Percentiles rank a stretch among this genome's conserved stretches.
Evolutionary conservation across 2,888 invertebrate species (phyloP).

Genomic region (Drosophila anceps): DNA sequence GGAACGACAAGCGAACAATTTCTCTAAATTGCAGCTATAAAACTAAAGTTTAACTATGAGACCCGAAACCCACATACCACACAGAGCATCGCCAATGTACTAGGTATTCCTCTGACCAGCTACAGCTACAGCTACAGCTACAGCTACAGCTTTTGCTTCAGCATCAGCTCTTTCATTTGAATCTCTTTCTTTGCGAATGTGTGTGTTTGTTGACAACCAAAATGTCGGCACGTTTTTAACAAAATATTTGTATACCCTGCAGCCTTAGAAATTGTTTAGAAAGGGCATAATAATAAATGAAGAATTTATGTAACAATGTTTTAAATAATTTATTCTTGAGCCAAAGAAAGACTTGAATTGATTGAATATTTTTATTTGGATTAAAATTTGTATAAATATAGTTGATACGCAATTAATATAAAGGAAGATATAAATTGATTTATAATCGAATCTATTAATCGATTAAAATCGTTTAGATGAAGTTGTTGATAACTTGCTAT

Average conservation of each 20-base stretch:
- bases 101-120: constrained; percentile 44
- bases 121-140: constrained; percentile 20
- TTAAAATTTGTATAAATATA: too few relatives aligned
- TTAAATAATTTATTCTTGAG: neutral
- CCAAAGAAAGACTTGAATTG: neutral
- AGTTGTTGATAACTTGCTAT: too few relatives aligned
- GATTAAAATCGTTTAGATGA: too few relatives aligned
- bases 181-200: constrained; percentile 31
- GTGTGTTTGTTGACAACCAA: constrained; percentile 70
- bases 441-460: too few relatives aligned
- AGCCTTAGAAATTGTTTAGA: neutral
- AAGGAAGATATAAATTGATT: rapidly evolving
- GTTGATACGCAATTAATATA: too few relatives aligned
- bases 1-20: constrained; percentile 57
- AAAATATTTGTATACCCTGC: constrained; percentile 42
- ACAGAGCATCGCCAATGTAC: constrained; percentile 25
- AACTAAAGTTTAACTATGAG: constrained; percentile 78
- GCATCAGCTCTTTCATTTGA: constrained; percentile 24
- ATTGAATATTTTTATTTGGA: neutral
- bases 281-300: neutral
- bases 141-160: constrained; percentile 24
- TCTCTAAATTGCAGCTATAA: constrained; percentile 79
- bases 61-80: constrained; percentile 30
- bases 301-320: neutral
- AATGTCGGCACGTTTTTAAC: constrained; percentile 80